Evolutionary conservation across 1,140 invertebrate species (phyloP).

Genomic region (Sminthurinus signatus): DNA sequence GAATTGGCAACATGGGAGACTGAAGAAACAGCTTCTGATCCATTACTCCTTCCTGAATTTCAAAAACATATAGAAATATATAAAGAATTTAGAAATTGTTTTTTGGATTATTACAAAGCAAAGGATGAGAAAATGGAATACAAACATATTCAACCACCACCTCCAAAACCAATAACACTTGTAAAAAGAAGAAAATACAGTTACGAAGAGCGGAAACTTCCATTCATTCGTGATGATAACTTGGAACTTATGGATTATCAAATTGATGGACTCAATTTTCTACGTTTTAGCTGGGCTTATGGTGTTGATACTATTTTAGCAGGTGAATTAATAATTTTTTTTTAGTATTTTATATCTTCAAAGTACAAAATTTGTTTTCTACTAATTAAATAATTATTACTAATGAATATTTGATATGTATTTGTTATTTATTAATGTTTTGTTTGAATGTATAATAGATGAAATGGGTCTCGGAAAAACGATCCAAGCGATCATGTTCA

Average conservation of each 20-base stretch:
- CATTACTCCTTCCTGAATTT: constrained; percentile 68
- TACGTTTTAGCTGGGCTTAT: constrained; percentile 93
- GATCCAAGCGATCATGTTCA: constrained; percentile 96
- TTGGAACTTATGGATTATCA: constrained; percentile 97
- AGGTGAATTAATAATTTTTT: not conserved
- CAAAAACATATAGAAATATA: constrained; percentile 87
- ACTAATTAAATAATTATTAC: too few relatives aligned
- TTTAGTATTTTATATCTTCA: too few relatives aligned
- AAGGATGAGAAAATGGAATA: constrained; percentile 59
- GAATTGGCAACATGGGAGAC: constrained; percentile 96
- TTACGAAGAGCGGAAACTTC: constrained; percentile 67
- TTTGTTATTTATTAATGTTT: not conserved
- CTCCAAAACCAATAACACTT: constrained; percentile 81
- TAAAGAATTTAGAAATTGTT: constrained; percentile 50
- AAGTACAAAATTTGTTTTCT: too few relatives aligned
- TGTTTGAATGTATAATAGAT: constrained; percentile 48
- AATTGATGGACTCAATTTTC: constrained; percentile 83
- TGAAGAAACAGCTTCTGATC: constrained; percentile 60
- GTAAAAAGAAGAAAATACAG: constrained; percentile 93
- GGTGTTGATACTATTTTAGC: constrained; percentile 96
- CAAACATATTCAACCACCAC: constrained; percentile 72
- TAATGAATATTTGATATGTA: not conserved
- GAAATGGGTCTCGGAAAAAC: constrained; percentile 99
- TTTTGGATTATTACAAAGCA: not conserved
- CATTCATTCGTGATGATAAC: constrained; percentile 79